Evolutionary conservation across 2,888 invertebrate genomes (phyloP).

Genomic region (Chorisops tibialis): DNA sequence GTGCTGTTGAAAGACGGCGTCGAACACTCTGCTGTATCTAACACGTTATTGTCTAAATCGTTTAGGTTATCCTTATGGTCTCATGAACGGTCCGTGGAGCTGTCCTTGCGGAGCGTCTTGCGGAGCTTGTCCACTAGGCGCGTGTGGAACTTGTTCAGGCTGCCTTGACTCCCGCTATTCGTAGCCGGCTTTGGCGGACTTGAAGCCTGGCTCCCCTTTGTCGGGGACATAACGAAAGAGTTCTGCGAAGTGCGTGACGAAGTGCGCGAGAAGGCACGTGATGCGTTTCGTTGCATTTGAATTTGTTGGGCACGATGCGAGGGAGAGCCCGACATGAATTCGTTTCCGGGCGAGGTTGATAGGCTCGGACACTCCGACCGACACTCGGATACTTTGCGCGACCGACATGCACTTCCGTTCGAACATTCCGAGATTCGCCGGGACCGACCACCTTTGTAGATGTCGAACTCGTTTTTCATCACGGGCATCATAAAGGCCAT

Average conservation of each 20-base stretch:
- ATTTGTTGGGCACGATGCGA: slow-evolving; percentile 56
- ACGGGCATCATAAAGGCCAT: slow-evolving; percentile 97
- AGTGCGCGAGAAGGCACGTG: slow-evolving; percentile 60
- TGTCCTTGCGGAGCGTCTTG: slow-evolving; percentile 59
- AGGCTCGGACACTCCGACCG: slow-evolving; percentile 63
- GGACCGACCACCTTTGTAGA: slow-evolving; percentile 75
- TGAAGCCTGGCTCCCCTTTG: slow-evolving; percentile 55
- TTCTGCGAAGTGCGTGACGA: slow-evolving; percentile 61
- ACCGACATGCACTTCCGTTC: slow-evolving; percentile 50
- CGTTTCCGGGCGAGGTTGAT: slow-evolving; percentile 63
- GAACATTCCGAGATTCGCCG: slow-evolving; percentile 75
- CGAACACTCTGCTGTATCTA: slow-evolving; percentile 27
- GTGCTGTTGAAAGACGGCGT: slow-evolving; percentile 26
- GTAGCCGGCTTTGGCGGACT: slow-evolving; percentile 57
- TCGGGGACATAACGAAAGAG: slow-evolving; percentile 61
- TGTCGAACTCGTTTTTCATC: slow-evolving; percentile 90
- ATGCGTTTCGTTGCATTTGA: slow-evolving; percentile 51
- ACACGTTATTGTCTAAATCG: slow-evolving; percentile 31
- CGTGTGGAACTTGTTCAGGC: slow-evolving; percentile 70
- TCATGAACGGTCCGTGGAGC: slow-evolving; percentile 35
- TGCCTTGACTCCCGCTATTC: slow-evolving; percentile 57
- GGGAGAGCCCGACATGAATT: slow-evolving; percentile 52
- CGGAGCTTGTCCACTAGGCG: slow-evolving; percentile 69
- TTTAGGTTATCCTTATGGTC: slow-evolving; percentile 16
- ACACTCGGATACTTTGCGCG: slow-evolving; percentile 61